phyloP scores from a whole-genome alignment of 2,888 invertebrate genomes.

The Epirrita christyi region DNA sequence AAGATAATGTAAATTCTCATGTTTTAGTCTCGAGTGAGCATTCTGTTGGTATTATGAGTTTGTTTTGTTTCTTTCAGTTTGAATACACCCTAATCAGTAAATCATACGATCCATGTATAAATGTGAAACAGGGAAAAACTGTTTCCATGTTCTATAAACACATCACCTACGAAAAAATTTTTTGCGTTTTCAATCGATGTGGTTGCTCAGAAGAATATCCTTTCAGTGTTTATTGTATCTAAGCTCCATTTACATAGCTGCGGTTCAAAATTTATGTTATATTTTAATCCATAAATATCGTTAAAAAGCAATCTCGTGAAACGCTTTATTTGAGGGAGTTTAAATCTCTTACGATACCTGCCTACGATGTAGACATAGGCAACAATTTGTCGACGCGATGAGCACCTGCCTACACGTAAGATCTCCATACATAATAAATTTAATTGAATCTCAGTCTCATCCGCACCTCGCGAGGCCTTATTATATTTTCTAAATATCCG shows the following conservation, averaged over 20 bases:
- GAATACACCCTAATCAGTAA: background rate
- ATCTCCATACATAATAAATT: conserved; percentile 85
- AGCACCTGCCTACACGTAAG: conserved; percentile 74
- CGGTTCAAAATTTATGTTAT: background rate
- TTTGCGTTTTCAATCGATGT: too few species aligned
- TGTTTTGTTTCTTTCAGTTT: conserved; percentile 17
- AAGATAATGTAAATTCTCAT: conserved; percentile 51
- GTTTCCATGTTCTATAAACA: too few species aligned
- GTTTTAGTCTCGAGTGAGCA: conserved; percentile 41
- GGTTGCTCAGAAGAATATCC: background rate
- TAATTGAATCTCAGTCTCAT: conserved; percentile 83
- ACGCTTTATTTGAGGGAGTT: conserved; percentile 43
- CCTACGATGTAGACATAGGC: conserved; percentile 47
- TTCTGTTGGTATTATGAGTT: conserved; percentile 34
- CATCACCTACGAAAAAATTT: too few species aligned
- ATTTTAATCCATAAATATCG: conserved; percentile 9
- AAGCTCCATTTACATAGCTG: background rate
- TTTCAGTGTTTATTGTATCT: background rate
- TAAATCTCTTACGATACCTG: conserved; percentile 46
- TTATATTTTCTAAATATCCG: conserved; percentile 81
- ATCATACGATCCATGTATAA: background rate
- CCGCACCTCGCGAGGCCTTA: conserved; percentile 71
- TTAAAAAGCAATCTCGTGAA: conserved; percentile 34
- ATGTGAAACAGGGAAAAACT: too few species aligned
- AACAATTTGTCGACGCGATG: conserved; percentile 75